These are phyloP conservation scores for Lepus europaeus DNA, from an alignment of 2,113 vertebrate genomes.

Conservation along the genomic window DNA sequence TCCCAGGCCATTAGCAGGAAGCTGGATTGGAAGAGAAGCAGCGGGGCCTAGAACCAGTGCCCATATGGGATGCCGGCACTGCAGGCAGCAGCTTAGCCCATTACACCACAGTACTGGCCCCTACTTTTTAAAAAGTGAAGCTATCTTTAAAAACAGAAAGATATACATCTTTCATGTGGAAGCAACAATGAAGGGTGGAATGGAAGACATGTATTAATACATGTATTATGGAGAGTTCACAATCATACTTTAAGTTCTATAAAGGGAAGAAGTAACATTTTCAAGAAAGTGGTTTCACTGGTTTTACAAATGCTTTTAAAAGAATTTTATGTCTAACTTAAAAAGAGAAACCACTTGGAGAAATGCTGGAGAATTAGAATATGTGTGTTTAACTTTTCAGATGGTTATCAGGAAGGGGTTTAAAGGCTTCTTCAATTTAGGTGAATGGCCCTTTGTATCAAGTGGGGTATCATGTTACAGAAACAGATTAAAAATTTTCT, in stretches of 20 bases:
- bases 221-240: background rate
- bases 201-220: background rate
- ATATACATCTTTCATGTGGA: background rate
- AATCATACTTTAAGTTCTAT: background rate
- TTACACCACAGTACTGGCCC: too few species aligned
- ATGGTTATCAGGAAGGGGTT: background rate
- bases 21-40: too few species aligned
- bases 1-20: too few species aligned
- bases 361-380: background rate
- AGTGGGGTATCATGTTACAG: conserved; percentile 7
- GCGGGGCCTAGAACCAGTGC: too few species aligned
- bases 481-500: background rate
- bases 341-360: background rate
- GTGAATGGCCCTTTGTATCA: background rate
- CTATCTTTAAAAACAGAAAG: background rate
- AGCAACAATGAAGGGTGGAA: background rate
- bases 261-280: background rate
- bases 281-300: background rate
- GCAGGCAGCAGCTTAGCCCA: too few species aligned
- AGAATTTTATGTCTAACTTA: background rate
- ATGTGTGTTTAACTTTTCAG: background rate
- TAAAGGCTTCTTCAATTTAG: conserved; percentile 3
- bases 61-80: too few species aligned
- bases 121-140: background rate
- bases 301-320: conserved; percentile 44